Base-by-base conservation (phyloP, 2,797 vertebrate species). In the Parauchenoglanis punctatus region DNA sequence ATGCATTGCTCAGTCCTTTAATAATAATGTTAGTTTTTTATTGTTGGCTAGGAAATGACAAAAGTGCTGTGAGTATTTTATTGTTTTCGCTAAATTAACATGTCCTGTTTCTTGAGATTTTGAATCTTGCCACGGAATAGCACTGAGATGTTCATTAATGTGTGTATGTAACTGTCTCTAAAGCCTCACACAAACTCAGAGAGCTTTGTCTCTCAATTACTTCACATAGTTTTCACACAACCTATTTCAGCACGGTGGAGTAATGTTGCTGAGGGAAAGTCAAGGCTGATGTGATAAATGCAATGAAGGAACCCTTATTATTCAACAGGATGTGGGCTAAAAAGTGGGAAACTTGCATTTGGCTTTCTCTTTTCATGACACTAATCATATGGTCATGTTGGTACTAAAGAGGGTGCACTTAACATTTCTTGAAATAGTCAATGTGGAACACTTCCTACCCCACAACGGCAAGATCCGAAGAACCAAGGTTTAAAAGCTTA, bases 271-370 rank as follows among this genome's bases (percentile, higher is more conserved):
- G 8, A 35, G 6, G 67, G 25, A 28, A 86, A 46, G 67, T 40
- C 81, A 67, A 28, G 46, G 15, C n/a, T 63, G 46, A 49, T 83
- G 44, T 76, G 86, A 83, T 87, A 77, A 77, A 87, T 83, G 56
- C 17, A 81, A 76, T 77, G 6, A 77, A 87, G 77, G 63, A 77
- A 56, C 7, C 20, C 8, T 75, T 63, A 54, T 83, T 68, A 76
- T 68, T 73, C 13, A 56, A n/a, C 46, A 61, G 85, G 59, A 68
- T 83, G 80, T 86, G 78, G 54, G 54, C 56, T 46, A 25, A 72
- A 75, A 81, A 73, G 52, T 81, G 18, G 77, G 46, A 56, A 59
- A 59, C 28, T 59, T 72, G 25, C 59, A 52, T 84, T 88, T 82
- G 31, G 67, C 17, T n/a, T 83, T 68, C 63, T 52, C 25, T 28